Base-by-base conservation (phyloP, 2,113 vertebrate genomes). In the Natator depressus region DNA sequence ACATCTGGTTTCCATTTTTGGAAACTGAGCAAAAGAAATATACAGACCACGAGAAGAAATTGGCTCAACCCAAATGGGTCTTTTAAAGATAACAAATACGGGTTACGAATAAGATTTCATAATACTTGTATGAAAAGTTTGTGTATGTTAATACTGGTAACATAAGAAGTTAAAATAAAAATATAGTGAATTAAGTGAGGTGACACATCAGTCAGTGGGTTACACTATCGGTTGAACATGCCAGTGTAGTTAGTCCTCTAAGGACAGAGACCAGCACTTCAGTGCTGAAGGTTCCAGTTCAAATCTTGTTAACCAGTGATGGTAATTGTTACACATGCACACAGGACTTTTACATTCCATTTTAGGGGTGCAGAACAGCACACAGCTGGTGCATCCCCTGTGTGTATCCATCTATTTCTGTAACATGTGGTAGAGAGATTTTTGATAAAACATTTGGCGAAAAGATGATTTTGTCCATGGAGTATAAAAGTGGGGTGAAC, bases 81-180 rank as follows among this genome's bases (percentile, higher is more conserved):
- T 93, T 89, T 69, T 76, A 94, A 95, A 90, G 94, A 51, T 93
- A 96, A 38, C 65, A 72, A 95, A 97, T 93, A 93, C 6, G 35
- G 1, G 85, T 86, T 93, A 42, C 11, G 10, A 5, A 25, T 25
- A 51, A 89, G 38, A 89, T 89, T 87, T 93, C 59, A 82, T 95
- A 83, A 80, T 88, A 42, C 35, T 76, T 82, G 53, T 22, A 11
- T 2, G 69, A 46, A 88, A 95, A 94, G 87, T 90, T 95, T 49
- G 13, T 92, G 20, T 92, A 94, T 72, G 87, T 42, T 85, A 94
- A 88, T 38, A 55, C 11, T 6, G 6, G 69, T 9, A 84, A 90
- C 93, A 22, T 38, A 89, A 76, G 5, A 93, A 2, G 13, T 82
- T 55, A 20, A 35, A 84, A 86, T 5, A 53, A 88, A 84, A 59